A percentile compares a stretch with the other conserved stretches of the same genome.
These are phyloP conservation scores for Solenopsis invicta DNA, from an alignment of 1,140 invertebrate species.

Conservation along the genomic window DNA sequence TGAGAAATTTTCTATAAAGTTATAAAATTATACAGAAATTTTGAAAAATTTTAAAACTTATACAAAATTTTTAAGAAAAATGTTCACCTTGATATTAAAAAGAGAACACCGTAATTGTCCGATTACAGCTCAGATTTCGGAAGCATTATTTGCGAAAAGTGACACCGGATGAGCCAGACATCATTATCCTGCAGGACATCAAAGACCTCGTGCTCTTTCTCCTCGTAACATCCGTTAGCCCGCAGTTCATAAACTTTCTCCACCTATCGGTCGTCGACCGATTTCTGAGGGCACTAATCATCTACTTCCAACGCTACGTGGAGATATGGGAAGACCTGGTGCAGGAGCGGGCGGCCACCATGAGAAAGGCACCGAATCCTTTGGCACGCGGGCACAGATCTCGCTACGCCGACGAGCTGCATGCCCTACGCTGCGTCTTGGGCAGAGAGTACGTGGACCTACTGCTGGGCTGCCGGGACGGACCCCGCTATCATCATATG, in stretches of 20 bases:
- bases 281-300: slow-evolving; percentile 88
- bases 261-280: slow-evolving; percentile 88
- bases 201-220: slow-evolving; percentile 90
- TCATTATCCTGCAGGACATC: slow-evolving; percentile 89
- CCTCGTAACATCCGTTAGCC: slow-evolving; percentile 86
- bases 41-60: no score
- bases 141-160: slow-evolving; percentile 88
- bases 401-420: slow-evolving; percentile 87
- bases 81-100: slow-evolving; percentile 29
- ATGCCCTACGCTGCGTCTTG: slow-evolving; percentile 88
- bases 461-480: slow-evolving; percentile 85
- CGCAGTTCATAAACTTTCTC: slow-evolving; percentile 88
- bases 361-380: slow-evolving; percentile 88
- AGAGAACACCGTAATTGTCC: background rate
- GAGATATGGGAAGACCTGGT: slow-evolving; percentile 88
- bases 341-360: slow-evolving; percentile 86
- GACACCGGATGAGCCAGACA: slow-evolving; percentile 85
- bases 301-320: slow-evolving; percentile 89
- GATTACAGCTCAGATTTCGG: slow-evolving; percentile 87
- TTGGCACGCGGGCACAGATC: slow-evolving; percentile 87
- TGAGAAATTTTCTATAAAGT: no score
- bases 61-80: background rate
- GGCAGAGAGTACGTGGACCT: slow-evolving; percentile 89
- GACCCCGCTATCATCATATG: slow-evolving; percentile 88
- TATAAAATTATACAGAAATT: no score